A percentile compares a stretch with the other conserved stretches of the same genome.
These are phyloP conservation scores for Calephelis nemesis DNA, from an alignment of 1,140 invertebrate species.

Conservation along the genomic window DNA sequence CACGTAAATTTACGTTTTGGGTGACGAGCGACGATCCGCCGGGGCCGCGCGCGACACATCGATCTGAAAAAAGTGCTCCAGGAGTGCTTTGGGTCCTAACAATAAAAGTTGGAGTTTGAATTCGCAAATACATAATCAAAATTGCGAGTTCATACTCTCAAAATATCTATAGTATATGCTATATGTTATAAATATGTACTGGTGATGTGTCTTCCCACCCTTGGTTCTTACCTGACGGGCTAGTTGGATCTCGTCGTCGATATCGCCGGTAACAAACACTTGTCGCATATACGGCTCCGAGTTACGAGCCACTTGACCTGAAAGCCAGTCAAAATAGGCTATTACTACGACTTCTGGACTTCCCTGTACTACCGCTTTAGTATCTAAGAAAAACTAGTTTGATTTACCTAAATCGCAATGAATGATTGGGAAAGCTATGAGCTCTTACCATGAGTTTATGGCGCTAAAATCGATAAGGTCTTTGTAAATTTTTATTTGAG, in stretches of 20 bases:
- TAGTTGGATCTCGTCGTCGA: conserved; percentile 82
- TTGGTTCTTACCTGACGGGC: conserved; percentile 79
- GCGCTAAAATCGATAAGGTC: too few relatives aligned
- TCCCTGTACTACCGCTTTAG: neutral
- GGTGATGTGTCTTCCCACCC: conserved; percentile 21
- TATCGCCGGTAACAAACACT: conserved; percentile 90
- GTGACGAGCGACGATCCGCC: conserved; percentile 43
- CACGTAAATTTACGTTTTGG: conserved; percentile 62
- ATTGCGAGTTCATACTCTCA: conserved; percentile 66
- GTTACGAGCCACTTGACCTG: conserved; percentile 90
- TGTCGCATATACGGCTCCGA: conserved; percentile 98
- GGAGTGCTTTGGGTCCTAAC: conserved; percentile 57
- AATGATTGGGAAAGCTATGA: too few relatives aligned
- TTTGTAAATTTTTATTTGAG: too few relatives aligned
- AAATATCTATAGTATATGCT: neutral
- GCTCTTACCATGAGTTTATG: too few relatives aligned
- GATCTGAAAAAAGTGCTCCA: conserved; percentile 71
- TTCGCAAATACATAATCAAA: conserved; percentile 35
- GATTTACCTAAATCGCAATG: too few relatives aligned
- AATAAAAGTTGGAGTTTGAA: conserved; percentile 53
- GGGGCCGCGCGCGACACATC: conserved; percentile 45
- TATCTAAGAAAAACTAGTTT: too few relatives aligned
- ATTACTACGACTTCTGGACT: conserved; percentile 36
- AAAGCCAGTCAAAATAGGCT: conserved; percentile 67
- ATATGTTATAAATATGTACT: neutral